Evolutionary conservation across 2,113 vertebrate genomes (phyloP).

Genomic region (Seriola rivoliana): DNA sequence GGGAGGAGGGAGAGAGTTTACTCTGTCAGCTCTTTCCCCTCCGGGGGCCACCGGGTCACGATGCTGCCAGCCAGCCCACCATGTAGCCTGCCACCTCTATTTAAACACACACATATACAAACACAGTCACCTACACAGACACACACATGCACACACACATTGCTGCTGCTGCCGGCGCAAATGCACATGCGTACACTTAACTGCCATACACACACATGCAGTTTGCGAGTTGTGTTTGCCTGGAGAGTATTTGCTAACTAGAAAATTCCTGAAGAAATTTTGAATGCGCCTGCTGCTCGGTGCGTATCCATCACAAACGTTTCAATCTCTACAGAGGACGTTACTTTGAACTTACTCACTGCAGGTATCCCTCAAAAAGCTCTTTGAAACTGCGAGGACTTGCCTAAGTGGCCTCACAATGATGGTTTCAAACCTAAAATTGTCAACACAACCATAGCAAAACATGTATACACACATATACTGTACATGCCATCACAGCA

Average conservation of each 20-base stretch:
- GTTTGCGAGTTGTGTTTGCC: neutral
- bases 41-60: conserved; percentile 50
- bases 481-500: too few relatives aligned
- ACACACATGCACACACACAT: conserved; percentile 27
- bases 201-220: conserved; percentile 4
- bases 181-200: conserved; percentile 28
- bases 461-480: too few relatives aligned
- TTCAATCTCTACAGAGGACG: too few relatives aligned
- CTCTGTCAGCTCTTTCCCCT: conserved; percentile 52
- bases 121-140: conserved; percentile 30
- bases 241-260: conserved; percentile 43
- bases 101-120: conserved; percentile 43
- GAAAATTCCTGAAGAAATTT: too few relatives aligned
- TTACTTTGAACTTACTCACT: too few relatives aligned
- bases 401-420: too few relatives aligned
- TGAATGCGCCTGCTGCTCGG: too few relatives aligned
- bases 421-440: too few relatives aligned
- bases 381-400: too few relatives aligned
- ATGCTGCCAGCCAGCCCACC: conserved; percentile 61
- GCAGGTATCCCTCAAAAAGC: too few relatives aligned
- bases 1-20: conserved; percentile 6
- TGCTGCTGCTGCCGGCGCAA: conserved; percentile 27
- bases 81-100: conserved; percentile 61
- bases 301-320: too few relatives aligned
- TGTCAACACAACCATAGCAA: too few relatives aligned